A percentile compares a stretch with the other conserved stretches of the same genome.
These are phyloP conservation scores for Scatophagus argus DNA, from an alignment of 2,113 vertebrate genomes.

Conservation along the genomic window DNA sequence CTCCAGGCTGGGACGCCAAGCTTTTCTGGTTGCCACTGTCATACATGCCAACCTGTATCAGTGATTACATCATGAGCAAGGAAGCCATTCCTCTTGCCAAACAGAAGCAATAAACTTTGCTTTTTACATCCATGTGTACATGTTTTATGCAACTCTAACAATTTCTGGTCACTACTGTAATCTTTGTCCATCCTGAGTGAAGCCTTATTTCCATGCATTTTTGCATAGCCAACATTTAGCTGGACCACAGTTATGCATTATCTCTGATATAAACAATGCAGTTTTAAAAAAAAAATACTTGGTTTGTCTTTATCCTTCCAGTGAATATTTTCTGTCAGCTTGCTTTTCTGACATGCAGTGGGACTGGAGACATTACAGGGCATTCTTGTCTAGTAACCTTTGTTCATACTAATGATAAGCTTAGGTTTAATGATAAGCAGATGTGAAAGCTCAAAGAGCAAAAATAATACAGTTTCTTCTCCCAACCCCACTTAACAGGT, in stretches of 20 bases:
- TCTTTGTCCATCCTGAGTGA: not conserved
- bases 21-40: slow-evolving; percentile 87
- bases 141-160: not conserved
- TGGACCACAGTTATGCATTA: not conserved
- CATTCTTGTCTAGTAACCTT: slow-evolving; percentile 28
- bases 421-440: not conserved
- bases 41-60: slow-evolving; percentile 83
- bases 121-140: not conserved
- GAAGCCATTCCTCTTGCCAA: slow-evolving; percentile 73
- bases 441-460: slow-evolving; percentile 13
- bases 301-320: not conserved
- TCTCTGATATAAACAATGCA: not conserved
- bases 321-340: not conserved
- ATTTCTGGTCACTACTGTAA: too few relatives aligned
- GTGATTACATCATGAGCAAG: slow-evolving; percentile 76
- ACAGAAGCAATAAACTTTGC: slow-evolving; percentile 25
- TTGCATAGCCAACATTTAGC: not conserved
- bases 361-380: not conserved
- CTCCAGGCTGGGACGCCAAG: slow-evolving; percentile 90
- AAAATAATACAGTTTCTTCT: not conserved
- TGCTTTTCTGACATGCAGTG: not conserved
- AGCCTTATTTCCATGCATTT: not conserved
- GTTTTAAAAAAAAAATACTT: not conserved
- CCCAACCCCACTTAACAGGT: too few relatives aligned
- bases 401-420: not conserved